phyloP scores from a whole-genome alignment of 2,888 invertebrate species.

The Boloria euphrosyne region DNA sequence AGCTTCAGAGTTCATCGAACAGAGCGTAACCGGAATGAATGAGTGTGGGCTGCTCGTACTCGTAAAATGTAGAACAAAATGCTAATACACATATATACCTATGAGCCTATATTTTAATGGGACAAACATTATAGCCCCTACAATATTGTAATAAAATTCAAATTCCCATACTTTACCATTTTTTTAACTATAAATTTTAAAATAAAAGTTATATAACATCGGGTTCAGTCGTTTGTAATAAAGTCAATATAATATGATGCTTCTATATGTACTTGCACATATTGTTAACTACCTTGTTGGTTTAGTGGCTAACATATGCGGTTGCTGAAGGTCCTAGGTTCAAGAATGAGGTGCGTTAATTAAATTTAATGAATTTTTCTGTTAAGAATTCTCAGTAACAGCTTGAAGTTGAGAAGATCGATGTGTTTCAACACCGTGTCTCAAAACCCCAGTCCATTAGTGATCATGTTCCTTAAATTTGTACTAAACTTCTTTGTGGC shows the following conservation, averaged over 20 bases:
- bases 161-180: constrained; percentile 39
- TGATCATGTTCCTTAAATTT: too few relatives aligned
- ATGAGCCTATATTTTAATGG: constrained; percentile 4
- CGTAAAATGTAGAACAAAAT: constrained; percentile 56
- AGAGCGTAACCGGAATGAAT: constrained; percentile 59
- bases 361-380: too few relatives aligned
- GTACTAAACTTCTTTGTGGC: too few relatives aligned
- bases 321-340: too few relatives aligned
- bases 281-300: constrained; percentile 17
- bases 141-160: constrained; percentile 23
- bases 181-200: constrained; percentile 61
- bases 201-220: constrained; percentile 62
- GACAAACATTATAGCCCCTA: constrained; percentile 11
- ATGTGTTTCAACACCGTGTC: constrained; percentile 5
- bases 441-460: too few relatives aligned
- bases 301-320: too few relatives aligned
- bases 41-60: constrained; percentile 56
- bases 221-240: constrained; percentile 48
- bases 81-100: constrained; percentile 35
- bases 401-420: too few relatives aligned
- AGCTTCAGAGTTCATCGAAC: constrained; percentile 54
- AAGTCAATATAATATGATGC: constrained; percentile 43
- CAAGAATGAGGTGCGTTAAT: too few relatives aligned
- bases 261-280: constrained; percentile 38
- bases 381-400: too few relatives aligned